Evolutionary conservation across 2,797 vertebrate genomes (phyloP).

Genomic region (Aselliscus stoliczkanus): DNA sequence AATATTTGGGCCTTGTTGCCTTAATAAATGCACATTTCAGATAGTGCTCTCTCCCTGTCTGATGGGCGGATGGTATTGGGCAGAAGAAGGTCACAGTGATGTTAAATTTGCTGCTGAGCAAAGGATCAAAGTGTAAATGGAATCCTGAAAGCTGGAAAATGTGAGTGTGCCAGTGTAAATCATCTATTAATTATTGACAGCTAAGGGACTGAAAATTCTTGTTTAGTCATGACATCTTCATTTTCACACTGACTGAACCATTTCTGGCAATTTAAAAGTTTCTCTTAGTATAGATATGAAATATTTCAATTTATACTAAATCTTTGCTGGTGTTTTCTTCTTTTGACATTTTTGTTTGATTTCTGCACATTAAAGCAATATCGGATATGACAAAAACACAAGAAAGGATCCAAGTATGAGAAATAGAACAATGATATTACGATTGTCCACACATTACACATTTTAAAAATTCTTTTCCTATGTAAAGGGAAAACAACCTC

Average conservation of each 20-base stretch:
- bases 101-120: constrained; percentile 85
- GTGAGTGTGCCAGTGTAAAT: constrained; percentile 93
- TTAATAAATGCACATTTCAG: constrained; percentile 80
- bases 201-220: constrained; percentile 80
- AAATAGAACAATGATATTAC: not conserved
- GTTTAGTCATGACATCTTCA: constrained; percentile 84
- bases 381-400: constrained; percentile 18
- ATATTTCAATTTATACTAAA: constrained; percentile 66
- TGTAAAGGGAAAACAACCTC: not conserved
- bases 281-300: constrained; percentile 39
- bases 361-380: constrained; percentile 41
- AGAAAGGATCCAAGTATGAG: not conserved
- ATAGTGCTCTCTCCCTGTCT: constrained; percentile 71
- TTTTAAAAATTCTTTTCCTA: not conserved
- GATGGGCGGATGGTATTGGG: constrained; percentile 72
- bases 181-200: constrained; percentile 95
- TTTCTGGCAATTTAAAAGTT: constrained; percentile 70
- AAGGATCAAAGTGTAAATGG: constrained; percentile 91
- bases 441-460: not conserved
- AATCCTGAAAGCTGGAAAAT: constrained; percentile 89
- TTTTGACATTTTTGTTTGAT: constrained; percentile 64
- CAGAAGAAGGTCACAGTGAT: constrained; percentile 82
- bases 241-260: constrained; percentile 73
- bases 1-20: constrained; percentile 67
- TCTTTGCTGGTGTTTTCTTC: constrained; percentile 54